Percentiles rank a stretch among this genome's conserved stretches.
Conservation (phyloP, 2,113 vertebrate genomes). For the Tetrao urogallus region DNA sequence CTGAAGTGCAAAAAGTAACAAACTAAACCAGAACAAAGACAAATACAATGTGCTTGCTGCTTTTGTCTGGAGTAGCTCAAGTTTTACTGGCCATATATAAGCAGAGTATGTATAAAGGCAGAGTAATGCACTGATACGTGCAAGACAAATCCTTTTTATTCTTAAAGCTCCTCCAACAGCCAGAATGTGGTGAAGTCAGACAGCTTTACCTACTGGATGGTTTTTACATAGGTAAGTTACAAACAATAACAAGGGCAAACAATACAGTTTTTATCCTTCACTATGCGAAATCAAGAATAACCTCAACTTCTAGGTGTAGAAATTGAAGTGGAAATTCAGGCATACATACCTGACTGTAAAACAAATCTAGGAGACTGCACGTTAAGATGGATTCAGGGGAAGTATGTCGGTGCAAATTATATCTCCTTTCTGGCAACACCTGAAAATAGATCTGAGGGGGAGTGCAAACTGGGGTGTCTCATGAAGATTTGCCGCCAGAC, state of each 20-base stretch:
- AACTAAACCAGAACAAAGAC: background rate
- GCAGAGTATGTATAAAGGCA: background rate
- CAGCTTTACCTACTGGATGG: background rate
- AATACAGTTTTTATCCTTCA: background rate
- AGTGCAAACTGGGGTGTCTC: conserved; percentile 30
- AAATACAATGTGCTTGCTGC: background rate
- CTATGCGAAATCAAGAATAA: background rate
- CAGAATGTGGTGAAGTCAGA: background rate
- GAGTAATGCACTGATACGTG: background rate
- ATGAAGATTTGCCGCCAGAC: conserved; percentile 18
- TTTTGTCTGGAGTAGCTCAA: background rate
- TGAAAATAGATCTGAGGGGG: conserved; percentile 22
- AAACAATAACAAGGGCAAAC: background rate
- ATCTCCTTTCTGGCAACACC: background rate
- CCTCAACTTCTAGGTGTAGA: background rate
- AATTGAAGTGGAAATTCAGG: background rate
- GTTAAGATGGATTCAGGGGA: background rate
- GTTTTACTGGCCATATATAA: background rate
- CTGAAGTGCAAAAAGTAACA: background rate
- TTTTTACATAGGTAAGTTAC: background rate
- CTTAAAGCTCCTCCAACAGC: background rate
- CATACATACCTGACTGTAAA: background rate
- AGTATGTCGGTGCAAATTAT: background rate
- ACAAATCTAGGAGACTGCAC: background rate
- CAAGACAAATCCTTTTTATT: background rate